A percentile compares a stretch with the other conserved stretches of the same genome.
phyloP scores from a whole-genome alignment of 2,888 invertebrate species.

The Miltochrista miniata region DNA sequence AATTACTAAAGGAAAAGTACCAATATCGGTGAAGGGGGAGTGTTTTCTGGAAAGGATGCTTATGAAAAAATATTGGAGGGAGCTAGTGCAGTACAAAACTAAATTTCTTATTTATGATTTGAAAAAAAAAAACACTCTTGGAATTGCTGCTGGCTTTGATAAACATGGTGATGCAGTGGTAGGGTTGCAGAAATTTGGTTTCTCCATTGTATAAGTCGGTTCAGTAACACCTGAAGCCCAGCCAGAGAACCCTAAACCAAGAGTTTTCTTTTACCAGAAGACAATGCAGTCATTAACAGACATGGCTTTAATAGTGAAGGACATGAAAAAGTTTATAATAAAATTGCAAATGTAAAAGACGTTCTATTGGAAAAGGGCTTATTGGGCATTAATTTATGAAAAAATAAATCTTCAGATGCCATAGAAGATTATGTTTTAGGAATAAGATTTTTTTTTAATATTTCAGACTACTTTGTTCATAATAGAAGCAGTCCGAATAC shows the following conservation, averaged over 20 bases:
- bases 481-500: conserved; percentile 99
- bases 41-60: conserved; percentile 94
- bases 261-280: conserved; percentile 93
- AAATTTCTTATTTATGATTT: conserved; percentile 89
- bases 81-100: conserved; percentile 92
- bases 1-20: conserved; percentile 87
- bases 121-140: conserved; percentile 95
- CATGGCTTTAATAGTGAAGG: conserved; percentile 97
- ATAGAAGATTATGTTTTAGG: conserved; percentile 93
- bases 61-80: conserved; percentile 98
- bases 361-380: conserved; percentile 83
- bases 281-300: conserved; percentile 96
- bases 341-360: conserved; percentile 84
- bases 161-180: conserved; percentile 96
- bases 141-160: conserved; percentile 99
- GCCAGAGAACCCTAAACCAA: conserved; percentile 95
- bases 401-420: conserved; percentile 94
- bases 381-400: conserved; percentile 97
- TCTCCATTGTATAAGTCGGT: conserved; percentile 98
- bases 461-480: conserved; percentile 98
- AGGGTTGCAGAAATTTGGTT: conserved; percentile 92
- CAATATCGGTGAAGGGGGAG: conserved; percentile 98
- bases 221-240: conserved; percentile 98
- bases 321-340: conserved; percentile 88
- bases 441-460: conserved; percentile 89